Evolutionary conservation across 2,113 vertebrate genomes (phyloP).

Genomic region (Rana temporaria): DNA sequence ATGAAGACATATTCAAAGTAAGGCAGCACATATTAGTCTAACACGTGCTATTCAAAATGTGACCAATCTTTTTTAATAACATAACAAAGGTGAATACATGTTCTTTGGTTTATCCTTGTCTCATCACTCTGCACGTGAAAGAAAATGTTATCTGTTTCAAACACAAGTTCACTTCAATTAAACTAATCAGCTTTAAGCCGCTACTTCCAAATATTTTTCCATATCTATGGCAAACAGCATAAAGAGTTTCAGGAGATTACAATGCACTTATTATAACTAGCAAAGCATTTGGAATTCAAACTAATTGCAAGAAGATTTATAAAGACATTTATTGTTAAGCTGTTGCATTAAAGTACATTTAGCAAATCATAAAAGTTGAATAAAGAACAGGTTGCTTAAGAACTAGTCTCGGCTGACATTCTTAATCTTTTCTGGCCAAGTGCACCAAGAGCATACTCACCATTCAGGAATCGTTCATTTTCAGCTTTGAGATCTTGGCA

Average conservation of each 20-base stretch:
- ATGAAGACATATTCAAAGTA: conserved; percentile 36
- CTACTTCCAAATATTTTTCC: conserved; percentile 66
- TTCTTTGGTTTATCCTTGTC: conserved; percentile 64
- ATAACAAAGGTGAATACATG: conserved; percentile 18
- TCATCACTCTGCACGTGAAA: conserved; percentile 68
- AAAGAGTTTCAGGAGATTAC: conserved; percentile 61
- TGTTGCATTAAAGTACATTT: conserved; percentile 23
- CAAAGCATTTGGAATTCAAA: conserved; percentile 25
- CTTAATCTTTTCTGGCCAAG: conserved; percentile 15
- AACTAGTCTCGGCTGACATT: conserved; percentile 15
- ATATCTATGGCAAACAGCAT: conserved; percentile 63
- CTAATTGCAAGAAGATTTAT: conserved; percentile 45
- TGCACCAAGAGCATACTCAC: neutral
- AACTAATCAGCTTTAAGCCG: conserved; percentile 66
- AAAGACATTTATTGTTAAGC: conserved; percentile 28
- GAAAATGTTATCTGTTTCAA: conserved; percentile 72
- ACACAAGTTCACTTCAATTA: conserved; percentile 73
- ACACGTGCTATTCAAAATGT: conserved; percentile 20
- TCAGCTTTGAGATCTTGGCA: too few species aligned
- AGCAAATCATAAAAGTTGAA: conserved; percentile 31
- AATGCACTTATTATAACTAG: conserved; percentile 46
- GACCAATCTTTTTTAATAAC: conserved; percentile 29
- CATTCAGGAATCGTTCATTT: neutral
- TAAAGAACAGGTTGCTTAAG: neutral
- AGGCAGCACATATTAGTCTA: conserved; percentile 25